Evolutionary conservation across 2,113 vertebrate species (phyloP).

Genomic region (Gallinago paraguaiae): DNA sequence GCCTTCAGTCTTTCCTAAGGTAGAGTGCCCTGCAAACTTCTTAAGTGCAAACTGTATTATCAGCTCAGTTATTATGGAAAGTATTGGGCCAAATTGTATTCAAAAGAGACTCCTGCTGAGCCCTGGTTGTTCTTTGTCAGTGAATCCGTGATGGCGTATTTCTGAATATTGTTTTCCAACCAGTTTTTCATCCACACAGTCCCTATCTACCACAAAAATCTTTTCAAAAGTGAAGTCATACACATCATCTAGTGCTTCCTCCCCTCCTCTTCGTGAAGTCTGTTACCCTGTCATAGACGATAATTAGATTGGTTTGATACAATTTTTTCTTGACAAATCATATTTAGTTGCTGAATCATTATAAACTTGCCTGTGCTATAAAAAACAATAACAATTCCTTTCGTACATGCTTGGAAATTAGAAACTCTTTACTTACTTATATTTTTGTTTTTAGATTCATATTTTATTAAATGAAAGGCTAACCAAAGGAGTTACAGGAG

Average conservation of each 20-base stretch:
- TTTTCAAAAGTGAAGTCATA: neutral
- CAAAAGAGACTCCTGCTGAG: neutral
- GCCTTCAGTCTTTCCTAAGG: neutral
- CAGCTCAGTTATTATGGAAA: neutral
- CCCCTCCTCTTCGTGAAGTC: neutral
- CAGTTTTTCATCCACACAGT: neutral
- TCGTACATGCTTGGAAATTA: neutral
- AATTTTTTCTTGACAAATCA: conserved; percentile 1
- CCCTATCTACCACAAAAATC: neutral
- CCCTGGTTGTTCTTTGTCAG: neutral
- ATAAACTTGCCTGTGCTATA: neutral
- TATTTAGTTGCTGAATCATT: neutral
- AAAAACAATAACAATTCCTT: neutral
- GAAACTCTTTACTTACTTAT: neutral
- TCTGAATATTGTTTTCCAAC: neutral
- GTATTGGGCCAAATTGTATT: neutral
- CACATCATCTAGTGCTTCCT: neutral
- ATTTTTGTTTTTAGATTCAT: neutral
- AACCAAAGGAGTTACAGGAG: neutral
- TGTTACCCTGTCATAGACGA: neutral
- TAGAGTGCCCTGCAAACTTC: neutral
- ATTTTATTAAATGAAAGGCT: neutral
- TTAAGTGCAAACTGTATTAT: neutral
- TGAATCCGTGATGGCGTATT: neutral
- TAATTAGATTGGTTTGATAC: neutral